These are phyloP conservation scores for Oncopodura yosiiana DNA, from an alignment of 1,140 invertebrate species.

Conservation along the genomic window DNA sequence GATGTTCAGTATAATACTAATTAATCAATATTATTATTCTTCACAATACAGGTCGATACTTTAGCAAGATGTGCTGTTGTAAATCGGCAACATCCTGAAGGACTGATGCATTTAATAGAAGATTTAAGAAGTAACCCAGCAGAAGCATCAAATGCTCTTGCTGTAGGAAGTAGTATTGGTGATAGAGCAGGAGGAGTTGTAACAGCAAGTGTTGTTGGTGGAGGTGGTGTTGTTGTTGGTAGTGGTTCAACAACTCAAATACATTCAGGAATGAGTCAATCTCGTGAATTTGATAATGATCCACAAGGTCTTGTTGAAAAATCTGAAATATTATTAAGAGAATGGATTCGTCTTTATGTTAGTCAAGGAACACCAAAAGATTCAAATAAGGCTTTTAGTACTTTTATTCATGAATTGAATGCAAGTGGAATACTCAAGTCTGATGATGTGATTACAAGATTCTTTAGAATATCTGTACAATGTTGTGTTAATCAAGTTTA, in stretches of 20 bases:
- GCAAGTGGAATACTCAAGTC: conserved; percentile 92
- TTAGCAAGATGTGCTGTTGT: conserved; percentile 62
- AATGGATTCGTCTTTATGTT: conserved; percentile 90
- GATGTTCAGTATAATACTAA: too few species aligned
- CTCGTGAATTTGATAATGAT: conserved; percentile 84
- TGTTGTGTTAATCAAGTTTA: conserved; percentile 56
- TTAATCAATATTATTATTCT: too few species aligned
- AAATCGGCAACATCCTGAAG: conserved; percentile 66
- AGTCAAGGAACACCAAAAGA: conserved; percentile 67
- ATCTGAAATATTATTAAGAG: conserved; percentile 82
- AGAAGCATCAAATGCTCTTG: conserved; percentile 35
- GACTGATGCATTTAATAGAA: conserved; percentile 63
- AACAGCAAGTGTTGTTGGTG: conserved; percentile 50
- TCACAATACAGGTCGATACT: conserved; percentile 47
- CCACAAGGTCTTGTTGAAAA: conserved; percentile 79
- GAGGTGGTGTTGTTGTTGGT: too few species aligned
- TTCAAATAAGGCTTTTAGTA: conserved; percentile 83
- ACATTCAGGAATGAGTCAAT: conserved; percentile 76
- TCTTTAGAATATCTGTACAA: conserved; percentile 93
- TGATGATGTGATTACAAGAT: conserved; percentile 91
- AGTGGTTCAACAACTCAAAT: conserved; percentile 76
- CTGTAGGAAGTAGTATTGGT: conserved; percentile 1
- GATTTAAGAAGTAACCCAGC: conserved; percentile 62
- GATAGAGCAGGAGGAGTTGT: not conserved
- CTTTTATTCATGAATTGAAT: conserved; percentile 92